These are phyloP conservation scores for Nemotelus nigrinus DNA, from an alignment of 2,888 invertebrate genomes.

Conservation along the genomic window DNA sequence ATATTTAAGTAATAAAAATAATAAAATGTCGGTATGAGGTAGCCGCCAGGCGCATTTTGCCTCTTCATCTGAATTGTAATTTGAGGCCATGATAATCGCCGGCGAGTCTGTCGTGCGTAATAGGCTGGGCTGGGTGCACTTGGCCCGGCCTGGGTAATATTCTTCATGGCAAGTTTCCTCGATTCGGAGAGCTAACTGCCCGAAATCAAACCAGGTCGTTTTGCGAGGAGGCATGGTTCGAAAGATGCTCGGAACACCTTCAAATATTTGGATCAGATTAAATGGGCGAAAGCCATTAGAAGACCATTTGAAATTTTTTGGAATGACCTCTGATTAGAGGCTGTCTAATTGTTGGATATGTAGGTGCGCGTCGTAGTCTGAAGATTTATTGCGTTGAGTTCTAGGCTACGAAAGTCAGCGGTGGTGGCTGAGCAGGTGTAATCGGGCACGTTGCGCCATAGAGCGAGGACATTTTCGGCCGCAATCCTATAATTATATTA, in stretches of 20 bases:
- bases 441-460: too few species aligned
- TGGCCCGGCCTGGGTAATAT: neutral
- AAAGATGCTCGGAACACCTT: neutral
- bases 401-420: too few species aligned
- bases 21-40: slow-evolving; percentile 18
- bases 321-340: slow-evolving; percentile 46
- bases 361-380: slow-evolving; percentile 2
- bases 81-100: neutral
- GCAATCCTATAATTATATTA: too few species aligned
- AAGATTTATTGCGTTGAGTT: slow-evolving; percentile 47
- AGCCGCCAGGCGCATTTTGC: neutral
- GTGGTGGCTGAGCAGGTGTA: too few species aligned
- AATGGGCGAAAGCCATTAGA: slow-evolving; percentile 20
- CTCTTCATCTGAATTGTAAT: neutral
- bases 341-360: slow-evolving; percentile 37
- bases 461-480: too few species aligned
- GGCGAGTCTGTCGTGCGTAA: neutral
- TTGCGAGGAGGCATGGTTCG: neutral
- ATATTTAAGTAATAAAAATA: slow-evolving; percentile 36
- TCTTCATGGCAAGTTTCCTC: neutral
- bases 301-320: slow-evolving; percentile 38
- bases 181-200: neutral
- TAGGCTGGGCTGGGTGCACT: neutral
- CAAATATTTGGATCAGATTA: slow-evolving; percentile 3
- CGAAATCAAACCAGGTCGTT: neutral